Percentiles rank a stretch among this genome's conserved stretches.
Conservation (phyloP, 2,113 vertebrate genomes). For the Hylia prasina region DNA sequence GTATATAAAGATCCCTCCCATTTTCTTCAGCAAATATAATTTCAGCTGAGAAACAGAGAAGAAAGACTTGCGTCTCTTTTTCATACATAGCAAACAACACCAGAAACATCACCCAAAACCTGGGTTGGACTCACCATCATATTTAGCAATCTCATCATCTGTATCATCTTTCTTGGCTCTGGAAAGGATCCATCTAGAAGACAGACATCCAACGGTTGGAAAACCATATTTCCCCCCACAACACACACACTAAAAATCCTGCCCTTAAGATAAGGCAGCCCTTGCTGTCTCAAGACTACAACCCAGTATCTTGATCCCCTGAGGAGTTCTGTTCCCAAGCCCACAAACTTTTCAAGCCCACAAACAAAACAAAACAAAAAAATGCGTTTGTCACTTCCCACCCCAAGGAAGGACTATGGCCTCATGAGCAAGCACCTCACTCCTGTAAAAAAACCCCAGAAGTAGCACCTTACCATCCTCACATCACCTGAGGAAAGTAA, state of each 20-base stretch:
- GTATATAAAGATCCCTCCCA: background rate
- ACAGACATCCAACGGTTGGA: background rate
- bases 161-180: constrained; percentile 94
- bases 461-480: background rate
- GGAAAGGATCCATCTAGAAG: constrained; percentile 89
- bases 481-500: background rate
- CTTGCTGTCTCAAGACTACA: background rate
- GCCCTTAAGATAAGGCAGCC: background rate
- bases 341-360: background rate
- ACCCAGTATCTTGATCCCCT: background rate
- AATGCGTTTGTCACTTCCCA: background rate
- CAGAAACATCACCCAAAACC: background rate
- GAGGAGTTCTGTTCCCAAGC: background rate
- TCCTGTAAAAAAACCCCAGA: background rate
- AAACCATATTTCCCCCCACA: background rate
- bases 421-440: too few species aligned
- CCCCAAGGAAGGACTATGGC: accelerated
- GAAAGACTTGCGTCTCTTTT: background rate
- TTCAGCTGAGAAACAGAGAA: background rate
- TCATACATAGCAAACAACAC: background rate
- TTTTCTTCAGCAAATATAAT: background rate
- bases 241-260: background rate
- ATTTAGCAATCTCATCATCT: constrained; percentile 96
- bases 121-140: constrained; percentile 82
- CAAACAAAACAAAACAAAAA: too few species aligned